Evolutionary conservation across 1,140 invertebrate genomes (phyloP).

Genomic region (Solenopsis fugax): DNA sequence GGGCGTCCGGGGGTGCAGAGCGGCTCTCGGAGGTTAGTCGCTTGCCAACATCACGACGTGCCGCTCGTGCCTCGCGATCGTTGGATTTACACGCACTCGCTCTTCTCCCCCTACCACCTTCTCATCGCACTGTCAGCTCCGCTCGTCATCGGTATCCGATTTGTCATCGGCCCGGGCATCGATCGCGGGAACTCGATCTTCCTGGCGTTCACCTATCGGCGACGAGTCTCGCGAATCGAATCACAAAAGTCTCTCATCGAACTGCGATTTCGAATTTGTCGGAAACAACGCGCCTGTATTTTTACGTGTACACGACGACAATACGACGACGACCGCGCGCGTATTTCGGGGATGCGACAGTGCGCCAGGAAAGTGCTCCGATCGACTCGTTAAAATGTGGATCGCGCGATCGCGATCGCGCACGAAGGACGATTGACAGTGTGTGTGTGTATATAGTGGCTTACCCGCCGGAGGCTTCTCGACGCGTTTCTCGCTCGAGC

Average conservation of each 20-base stretch:
- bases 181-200: constrained; percentile 6
- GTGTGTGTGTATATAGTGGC: background rate
- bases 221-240: constrained; percentile 8
- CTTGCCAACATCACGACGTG: constrained; percentile 82
- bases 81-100: constrained; percentile 45
- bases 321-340: background rate
- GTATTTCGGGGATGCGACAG: constrained; percentile 1
- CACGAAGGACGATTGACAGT: constrained; percentile 9
- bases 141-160: constrained; percentile 15
- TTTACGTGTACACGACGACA: background rate
- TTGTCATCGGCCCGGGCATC: background rate
- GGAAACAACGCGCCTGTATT: background rate
- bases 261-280: constrained; percentile 1
- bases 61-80: constrained; percentile 72
- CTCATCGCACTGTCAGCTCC: background rate
- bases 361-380: background rate
- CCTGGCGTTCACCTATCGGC: background rate
- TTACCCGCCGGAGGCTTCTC: background rate
- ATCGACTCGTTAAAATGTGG: constrained; percentile 28
- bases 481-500: background rate
- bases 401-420: constrained; percentile 34
- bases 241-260: background rate
- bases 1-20: constrained; percentile 80
- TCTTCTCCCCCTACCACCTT: constrained; percentile 3
- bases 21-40: constrained; percentile 82